Conservation (phyloP, 2,113 vertebrate species). For the Ceratotherium simum region DNA sequence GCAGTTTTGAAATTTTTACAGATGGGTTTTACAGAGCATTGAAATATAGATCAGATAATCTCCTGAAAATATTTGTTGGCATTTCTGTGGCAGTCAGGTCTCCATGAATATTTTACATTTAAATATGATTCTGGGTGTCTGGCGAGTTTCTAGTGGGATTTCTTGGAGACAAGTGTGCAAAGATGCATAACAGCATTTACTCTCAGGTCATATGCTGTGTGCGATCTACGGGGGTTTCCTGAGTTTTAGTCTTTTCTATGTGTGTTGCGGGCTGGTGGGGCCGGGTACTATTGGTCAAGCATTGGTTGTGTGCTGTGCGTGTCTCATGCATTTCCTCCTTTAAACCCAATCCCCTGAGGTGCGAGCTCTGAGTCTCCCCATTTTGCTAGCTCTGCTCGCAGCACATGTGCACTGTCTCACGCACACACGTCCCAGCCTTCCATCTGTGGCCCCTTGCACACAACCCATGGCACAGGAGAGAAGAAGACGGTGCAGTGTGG, state of each 20-base stretch:
- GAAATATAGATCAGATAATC: neutral
- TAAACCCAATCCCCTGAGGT: neutral
- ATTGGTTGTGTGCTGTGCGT: accelerated
- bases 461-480: accelerated
- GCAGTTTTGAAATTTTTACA: neutral
- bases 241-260: neutral
- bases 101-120: neutral
- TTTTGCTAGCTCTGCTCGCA: neutral
- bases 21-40: neutral
- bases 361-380: neutral
- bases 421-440: neutral
- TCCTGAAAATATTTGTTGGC: neutral
- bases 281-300: neutral
- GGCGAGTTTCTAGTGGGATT: neutral
- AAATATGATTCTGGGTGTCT: neutral
- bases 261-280: too few species aligned
- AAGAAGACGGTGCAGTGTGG: neutral
- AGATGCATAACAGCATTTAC: neutral
- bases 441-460: neutral
- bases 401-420: accelerated
- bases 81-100: neutral
- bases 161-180: neutral
- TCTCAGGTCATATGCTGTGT: neutral
- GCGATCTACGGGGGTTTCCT: neutral
- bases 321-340: neutral